Evolutionary conservation across 2,888 invertebrate genomes (phyloP), one percentile per base, ranked within the genome.

Genomic region (Baccha elongata): DNA sequence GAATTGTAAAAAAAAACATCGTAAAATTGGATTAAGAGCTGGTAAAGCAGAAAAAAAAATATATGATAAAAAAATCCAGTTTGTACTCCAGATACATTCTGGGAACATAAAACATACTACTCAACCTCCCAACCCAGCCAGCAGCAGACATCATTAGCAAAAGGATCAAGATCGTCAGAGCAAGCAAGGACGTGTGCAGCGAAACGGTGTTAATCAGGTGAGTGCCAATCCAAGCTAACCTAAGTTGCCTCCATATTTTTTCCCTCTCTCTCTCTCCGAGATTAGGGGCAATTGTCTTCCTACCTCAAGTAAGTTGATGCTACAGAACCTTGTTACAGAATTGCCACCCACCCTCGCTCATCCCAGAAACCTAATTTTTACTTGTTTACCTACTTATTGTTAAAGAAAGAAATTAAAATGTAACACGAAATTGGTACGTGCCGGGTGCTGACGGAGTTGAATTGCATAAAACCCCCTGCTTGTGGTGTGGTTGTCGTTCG

Each of bases 131-230:
- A 50, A 10, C 21, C 52, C 46, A 50, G n/a, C 58, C 26, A 5
- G 40, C 37, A 52, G 67, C 55, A 72, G 83, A 83, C 76, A 76
- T 23, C 72, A 83, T 83, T 83, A 83, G 83, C 83, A 64, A n/a
- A n/a, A 68, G 83, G 78, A 83, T 83, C 78, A 78, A 78, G 83
- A 83, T 83, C 83, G 72, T 78, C 78, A 67, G 60, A 67, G 72
- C 60, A 50, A 78, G 55, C 78, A 65, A 67, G 68, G 55, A 71
- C 67, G 83, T 83, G 83, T 73, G 83, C 83, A 78, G 83, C 68
- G 50, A 78, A 83, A 83, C 78, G 78, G 83, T 83, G 83, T 83
- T 83, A 83, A 83, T 83, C 83, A 83, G 83, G 83, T 83, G 83
- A 83, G 83, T 83, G 83, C 53, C 62, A 83, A 55, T 48, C 72